Conservation (phyloP, 2,113 vertebrate genomes). For the Gracilinanus agilis region DNA sequence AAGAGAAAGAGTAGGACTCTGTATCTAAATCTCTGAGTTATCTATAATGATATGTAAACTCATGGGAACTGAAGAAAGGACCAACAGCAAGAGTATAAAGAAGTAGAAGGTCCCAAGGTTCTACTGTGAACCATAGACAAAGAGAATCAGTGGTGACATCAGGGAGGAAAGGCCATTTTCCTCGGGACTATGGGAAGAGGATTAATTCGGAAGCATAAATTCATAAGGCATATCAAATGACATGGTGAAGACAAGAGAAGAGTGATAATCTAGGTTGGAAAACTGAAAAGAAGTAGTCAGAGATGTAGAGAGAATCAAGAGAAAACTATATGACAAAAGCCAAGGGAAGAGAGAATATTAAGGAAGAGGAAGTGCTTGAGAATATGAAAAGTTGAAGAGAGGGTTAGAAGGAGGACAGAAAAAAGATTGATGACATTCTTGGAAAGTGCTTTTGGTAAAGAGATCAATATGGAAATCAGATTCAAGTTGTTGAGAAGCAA, state of each 20-base stretch:
- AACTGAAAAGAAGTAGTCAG: neutral
- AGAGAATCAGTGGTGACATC: too few species aligned
- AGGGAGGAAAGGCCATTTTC: neutral
- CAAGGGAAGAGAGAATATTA: neutral
- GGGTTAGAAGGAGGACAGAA: neutral
- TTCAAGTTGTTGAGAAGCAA: neutral
- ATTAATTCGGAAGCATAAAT: too few species aligned
- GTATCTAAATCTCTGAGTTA: neutral
- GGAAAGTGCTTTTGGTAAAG: neutral
- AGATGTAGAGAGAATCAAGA: too few species aligned
- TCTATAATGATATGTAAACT: neutral
- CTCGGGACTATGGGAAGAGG: neutral
- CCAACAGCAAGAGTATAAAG: neutral
- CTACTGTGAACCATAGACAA: neutral
- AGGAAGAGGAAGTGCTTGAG: neutral
- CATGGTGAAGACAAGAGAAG: too few species aligned
- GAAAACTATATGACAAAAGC: too few species aligned
- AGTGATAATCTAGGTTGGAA: neutral
- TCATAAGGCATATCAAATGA: too few species aligned
- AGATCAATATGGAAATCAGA: neutral
- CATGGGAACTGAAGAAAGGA: neutral
- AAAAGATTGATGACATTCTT: neutral
- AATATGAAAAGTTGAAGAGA: neutral
- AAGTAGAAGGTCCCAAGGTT: too few species aligned
- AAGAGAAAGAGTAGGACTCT: neutral